Evolutionary conservation across 1,140 invertebrate species (phyloP).

Genomic region (Sipha flava): DNA sequence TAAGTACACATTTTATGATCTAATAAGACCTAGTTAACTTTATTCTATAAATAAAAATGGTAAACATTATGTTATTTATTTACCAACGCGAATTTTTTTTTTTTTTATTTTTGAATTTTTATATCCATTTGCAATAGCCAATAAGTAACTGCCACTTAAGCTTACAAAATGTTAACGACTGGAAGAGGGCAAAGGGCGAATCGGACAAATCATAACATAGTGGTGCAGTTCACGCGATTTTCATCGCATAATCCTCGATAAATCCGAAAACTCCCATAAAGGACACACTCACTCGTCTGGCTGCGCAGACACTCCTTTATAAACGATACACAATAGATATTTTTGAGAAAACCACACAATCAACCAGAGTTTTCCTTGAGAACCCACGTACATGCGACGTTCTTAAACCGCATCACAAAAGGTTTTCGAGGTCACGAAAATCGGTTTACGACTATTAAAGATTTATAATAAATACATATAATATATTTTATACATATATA

Average conservation of each 20-base stretch:
- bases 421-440: constrained; percentile 16
- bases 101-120: no score
- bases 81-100: background rate
- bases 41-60: background rate
- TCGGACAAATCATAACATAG: background rate
- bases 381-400: background rate
- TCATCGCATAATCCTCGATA: background rate
- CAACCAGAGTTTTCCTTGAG: constrained; percentile 9
- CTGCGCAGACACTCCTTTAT: no score
- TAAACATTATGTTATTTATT: background rate
- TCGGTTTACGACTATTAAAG: background rate
- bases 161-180: no score
- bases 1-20: background rate
- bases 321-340: background rate
- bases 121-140: no score
- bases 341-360: background rate
- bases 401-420: background rate
- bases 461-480: no score
- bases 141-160: no score
- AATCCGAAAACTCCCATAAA: background rate
- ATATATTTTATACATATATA: no score
- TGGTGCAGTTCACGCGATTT: background rate
- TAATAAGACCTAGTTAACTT: background rate
- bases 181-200: background rate
- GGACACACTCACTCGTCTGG: background rate